Conservation (phyloP, 2,888 invertebrate genomes). For the Dryomyza anilis region DNA sequence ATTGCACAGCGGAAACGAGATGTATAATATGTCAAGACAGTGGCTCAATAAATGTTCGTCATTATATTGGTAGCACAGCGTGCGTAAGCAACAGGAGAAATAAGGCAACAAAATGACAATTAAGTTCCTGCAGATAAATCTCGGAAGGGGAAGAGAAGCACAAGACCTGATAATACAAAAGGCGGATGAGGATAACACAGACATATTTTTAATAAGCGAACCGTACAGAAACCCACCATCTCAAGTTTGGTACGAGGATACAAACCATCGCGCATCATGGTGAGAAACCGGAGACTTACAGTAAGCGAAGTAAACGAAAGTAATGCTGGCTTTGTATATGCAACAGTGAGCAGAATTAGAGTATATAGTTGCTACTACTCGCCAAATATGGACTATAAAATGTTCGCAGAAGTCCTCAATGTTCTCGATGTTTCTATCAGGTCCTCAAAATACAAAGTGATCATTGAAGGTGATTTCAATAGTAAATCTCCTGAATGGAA, state of each 20-base stretch:
- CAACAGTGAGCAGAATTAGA: neutral
- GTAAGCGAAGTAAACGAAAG: too few relatives aligned
- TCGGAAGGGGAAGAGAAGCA: too few relatives aligned
- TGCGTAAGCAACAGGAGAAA: too few relatives aligned
- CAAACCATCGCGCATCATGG: neutral
- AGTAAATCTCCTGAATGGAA: neutral
- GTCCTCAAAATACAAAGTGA: neutral
- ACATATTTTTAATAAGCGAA: too few relatives aligned
- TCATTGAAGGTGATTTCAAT: neutral
- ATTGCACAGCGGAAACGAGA: neutral
- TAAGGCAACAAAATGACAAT: too few relatives aligned
- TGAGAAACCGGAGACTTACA: too few relatives aligned
- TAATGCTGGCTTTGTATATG: neutral
- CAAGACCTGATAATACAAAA: too few relatives aligned
- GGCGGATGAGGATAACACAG: too few relatives aligned
- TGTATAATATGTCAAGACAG: too few relatives aligned
- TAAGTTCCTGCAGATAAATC: too few relatives aligned
- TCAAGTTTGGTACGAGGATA: neutral
- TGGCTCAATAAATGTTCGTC: too few relatives aligned
- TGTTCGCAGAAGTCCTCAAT: neutral
- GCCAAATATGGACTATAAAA: neutral
- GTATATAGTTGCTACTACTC: neutral
- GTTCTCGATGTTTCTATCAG: neutral
- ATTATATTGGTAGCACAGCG: too few relatives aligned
- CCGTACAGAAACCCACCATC: neutral